Conservation (phyloP, 37 sponge, comb jelly and placozoan species). For the Oopsacas minuta region DNA sequence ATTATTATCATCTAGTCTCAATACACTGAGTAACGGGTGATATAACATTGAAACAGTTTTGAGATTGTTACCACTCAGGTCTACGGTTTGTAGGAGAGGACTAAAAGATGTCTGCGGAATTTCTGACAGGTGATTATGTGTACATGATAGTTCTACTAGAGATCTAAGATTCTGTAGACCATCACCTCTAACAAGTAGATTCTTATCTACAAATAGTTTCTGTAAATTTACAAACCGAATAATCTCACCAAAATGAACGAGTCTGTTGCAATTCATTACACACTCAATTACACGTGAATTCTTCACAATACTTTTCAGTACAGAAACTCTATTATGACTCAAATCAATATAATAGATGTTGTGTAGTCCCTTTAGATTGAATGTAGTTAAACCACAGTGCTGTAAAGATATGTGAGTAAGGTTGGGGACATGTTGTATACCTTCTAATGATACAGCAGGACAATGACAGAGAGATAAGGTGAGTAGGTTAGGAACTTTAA, state of each 20-base stretch:
- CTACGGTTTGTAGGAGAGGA: neutral
- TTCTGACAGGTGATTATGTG: neutral
- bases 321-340: neutral
- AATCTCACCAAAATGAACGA: neutral
- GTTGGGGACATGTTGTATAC: neutral
- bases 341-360: neutral
- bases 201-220: neutral
- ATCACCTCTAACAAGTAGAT: neutral
- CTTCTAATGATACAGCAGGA: neutral
- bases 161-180: neutral
- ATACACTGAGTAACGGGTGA: neutral
- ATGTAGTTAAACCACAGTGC: neutral
- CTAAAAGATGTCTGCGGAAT: neutral
- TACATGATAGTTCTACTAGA: neutral
- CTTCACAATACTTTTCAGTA: neutral
- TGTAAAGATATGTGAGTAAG: neutral
- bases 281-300: neutral
- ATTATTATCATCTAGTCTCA: constrained; percentile 9
- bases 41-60: neutral
- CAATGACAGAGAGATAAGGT: neutral
- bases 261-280: neutral
- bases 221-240: neutral
- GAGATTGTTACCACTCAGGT: neutral
- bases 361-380: neutral
- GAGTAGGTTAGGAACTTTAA: neutral